Evolutionary conservation across 1,140 invertebrate species (phyloP), one percentile per base, ranked within the genome.

Genomic region (Neoseiulus cucumeris): DNA sequence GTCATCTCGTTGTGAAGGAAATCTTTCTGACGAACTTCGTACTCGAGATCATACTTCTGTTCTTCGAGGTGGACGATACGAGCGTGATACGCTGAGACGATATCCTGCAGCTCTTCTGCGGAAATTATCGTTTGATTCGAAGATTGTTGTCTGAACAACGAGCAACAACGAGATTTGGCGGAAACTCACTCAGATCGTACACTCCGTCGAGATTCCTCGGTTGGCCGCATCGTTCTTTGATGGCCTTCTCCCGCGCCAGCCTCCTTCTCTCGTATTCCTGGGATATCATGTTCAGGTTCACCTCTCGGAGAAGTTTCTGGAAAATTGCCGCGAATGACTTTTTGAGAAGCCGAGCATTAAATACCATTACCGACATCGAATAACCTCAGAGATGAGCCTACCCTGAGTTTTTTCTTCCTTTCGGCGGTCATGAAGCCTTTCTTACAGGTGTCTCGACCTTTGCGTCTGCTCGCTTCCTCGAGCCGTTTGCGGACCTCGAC

Each of bases 231-330:
- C 92, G 82, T 76, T 95, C 87, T 77, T 92, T 89, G 77, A 98
- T 95, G 80, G 93, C 91, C 74, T 87, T 86, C 79, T 93, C 92
- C 76, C 93, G 89, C 78, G 97, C 95, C 70, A 90, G 89, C 33
- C 91, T 90, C 82, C 97, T 96, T 75, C 90, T 86, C 80, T 96
- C 91, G 78, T 98, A 94, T 81, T 98, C 93, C 76, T 94, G 94
- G 82, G 97, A 97, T 80, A 98, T 82, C 79, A 98, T 94, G 79
- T 98, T 94, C 72, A 94, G 94, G 74, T 95, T 95, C 84, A 98
- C 98, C 80, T 97, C 92, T 86, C 96, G 93, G 80, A 98, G 83
- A 80, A 98, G 81, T 82, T 96, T 77, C 80, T 82, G 73, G 14
- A 77, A 30, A 17, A 28, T n/a, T n/a, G n/a, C n/a, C n/a, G n/a